Conservation (phyloP, 2,113 vertebrate species). For the Willisornis vidua region DNA sequence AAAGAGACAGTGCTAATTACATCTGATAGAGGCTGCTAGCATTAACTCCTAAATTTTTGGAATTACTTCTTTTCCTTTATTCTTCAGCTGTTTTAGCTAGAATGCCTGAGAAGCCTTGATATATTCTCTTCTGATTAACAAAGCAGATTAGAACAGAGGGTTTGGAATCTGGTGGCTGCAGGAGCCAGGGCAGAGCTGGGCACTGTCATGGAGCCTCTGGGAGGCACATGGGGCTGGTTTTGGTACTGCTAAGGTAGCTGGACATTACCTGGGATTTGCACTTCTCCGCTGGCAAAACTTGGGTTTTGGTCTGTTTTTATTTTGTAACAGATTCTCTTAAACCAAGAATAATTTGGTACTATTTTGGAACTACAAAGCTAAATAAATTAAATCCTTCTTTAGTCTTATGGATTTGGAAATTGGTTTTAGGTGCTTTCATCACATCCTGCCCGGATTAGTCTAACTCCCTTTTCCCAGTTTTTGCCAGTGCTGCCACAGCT, state of each 20-base stretch:
- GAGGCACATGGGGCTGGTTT: background rate
- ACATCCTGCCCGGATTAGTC: conserved; percentile 22
- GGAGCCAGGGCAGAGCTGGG: background rate
- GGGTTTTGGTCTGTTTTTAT: background rate
- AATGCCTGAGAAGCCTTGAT: background rate
- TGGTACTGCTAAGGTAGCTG: background rate
- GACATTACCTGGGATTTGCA: conserved; percentile 4
- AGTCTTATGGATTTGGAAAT: conserved; percentile 17
- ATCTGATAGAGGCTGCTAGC: background rate
- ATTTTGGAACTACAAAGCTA: conserved; percentile 25
- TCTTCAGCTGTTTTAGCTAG: background rate
- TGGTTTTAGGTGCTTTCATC: conserved; percentile 31
- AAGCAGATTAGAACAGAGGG: background rate
- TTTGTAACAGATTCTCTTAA: background rate
- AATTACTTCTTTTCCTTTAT: background rate
- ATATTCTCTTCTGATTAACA: background rate
- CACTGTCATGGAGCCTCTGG: background rate
- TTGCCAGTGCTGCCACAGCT: background rate
- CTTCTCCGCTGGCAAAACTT: background rate
- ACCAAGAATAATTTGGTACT: background rate
- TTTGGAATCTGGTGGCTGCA: background rate
- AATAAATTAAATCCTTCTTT: conserved; percentile 20
- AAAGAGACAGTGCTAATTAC: background rate
- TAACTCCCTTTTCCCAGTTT: background rate
- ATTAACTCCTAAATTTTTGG: background rate